A percentile compares a stretch with the other conserved stretches of the same genome.
phyloP scores from a whole-genome alignment of 1,140 invertebrate species.

The Caenorhabditis brenneri region DNA sequence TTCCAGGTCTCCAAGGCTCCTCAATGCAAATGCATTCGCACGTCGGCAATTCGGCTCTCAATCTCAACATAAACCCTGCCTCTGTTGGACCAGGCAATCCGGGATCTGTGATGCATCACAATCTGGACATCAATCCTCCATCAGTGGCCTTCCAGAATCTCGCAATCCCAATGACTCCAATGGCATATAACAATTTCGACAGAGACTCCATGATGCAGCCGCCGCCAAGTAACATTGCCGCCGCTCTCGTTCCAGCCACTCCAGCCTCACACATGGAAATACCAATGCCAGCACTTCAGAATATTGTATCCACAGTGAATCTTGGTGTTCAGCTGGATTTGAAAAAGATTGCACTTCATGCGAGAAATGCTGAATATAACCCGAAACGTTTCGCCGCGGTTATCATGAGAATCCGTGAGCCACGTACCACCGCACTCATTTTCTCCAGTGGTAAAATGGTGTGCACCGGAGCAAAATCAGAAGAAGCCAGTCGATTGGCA shows the following conservation, averaged over 20 bases:
- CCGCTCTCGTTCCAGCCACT: constrained; percentile 41
- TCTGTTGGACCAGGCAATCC: constrained; percentile 44
- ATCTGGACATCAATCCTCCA: constrained; percentile 47
- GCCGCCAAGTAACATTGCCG: constrained; percentile 14
- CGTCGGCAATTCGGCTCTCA: constrained; percentile 1
- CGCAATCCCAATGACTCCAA: constrained; percentile 51
- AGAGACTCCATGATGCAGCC: neutral
- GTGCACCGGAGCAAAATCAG: constrained; percentile 97
- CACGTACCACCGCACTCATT: constrained; percentile 95
- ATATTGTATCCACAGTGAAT: constrained; percentile 71
- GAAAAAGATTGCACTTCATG: constrained; percentile 96
- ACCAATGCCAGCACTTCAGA: constrained; percentile 66
- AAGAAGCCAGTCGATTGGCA: constrained; percentile 92
- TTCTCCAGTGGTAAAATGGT: constrained; percentile 99
- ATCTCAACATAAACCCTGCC: constrained; percentile 50
- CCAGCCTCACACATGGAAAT: constrained; percentile 52
- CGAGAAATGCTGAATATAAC: constrained; percentile 99
- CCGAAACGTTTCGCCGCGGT: constrained; percentile 99
- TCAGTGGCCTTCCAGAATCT: constrained; percentile 49
- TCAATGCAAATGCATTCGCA: constrained; percentile 19
- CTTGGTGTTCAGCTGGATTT: constrained; percentile 82
- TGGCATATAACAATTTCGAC: neutral
- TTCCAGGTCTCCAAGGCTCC: constrained; percentile 27
- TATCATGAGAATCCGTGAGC: constrained; percentile 98
- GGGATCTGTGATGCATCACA: neutral